Evolutionary conservation across 2,113 vertebrate genomes (phyloP).

Genomic region (Neoarius graeffei): DNA sequence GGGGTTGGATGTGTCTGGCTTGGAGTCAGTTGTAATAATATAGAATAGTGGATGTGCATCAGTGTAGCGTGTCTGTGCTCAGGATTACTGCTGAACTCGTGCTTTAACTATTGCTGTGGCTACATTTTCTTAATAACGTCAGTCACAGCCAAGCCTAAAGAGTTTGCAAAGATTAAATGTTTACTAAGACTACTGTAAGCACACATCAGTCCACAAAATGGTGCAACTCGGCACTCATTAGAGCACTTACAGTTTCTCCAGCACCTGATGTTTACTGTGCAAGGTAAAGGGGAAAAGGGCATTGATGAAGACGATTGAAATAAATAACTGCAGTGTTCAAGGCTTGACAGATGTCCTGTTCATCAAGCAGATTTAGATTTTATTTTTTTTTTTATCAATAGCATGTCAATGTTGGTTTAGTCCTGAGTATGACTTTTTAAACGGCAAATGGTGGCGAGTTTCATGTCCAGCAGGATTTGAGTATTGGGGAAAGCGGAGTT

Average conservation of each 20-base stretch:
- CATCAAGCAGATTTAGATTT: no score
- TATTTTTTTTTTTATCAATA: neutral
- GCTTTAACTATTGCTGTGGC: constrained; percentile 12
- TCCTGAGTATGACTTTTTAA: no score
- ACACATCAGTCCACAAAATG: constrained; percentile 4
- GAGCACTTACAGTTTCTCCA: neutral
- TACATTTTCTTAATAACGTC: constrained; percentile 34
- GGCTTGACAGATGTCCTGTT: neutral
- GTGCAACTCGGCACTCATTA: neutral
- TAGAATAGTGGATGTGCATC: neutral
- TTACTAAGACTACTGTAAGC: neutral
- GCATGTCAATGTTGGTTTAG: neutral
- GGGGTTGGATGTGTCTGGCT: neutral
- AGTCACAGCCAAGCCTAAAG: neutral
- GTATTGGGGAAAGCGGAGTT: no score
- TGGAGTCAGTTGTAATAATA: neutral
- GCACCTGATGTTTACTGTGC: neutral
- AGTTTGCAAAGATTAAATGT: constrained; percentile 9
- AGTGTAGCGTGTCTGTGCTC: constrained; percentile 5
- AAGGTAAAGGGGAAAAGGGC: neutral
- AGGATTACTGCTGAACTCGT: constrained; percentile 18
- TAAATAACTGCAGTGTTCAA: neutral
- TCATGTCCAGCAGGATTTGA: no score
- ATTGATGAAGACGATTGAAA: neutral
- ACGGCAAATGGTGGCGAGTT: no score